Conservation (phyloP, 1,140 invertebrate genomes). For the Pseudoatta argentina region DNA sequence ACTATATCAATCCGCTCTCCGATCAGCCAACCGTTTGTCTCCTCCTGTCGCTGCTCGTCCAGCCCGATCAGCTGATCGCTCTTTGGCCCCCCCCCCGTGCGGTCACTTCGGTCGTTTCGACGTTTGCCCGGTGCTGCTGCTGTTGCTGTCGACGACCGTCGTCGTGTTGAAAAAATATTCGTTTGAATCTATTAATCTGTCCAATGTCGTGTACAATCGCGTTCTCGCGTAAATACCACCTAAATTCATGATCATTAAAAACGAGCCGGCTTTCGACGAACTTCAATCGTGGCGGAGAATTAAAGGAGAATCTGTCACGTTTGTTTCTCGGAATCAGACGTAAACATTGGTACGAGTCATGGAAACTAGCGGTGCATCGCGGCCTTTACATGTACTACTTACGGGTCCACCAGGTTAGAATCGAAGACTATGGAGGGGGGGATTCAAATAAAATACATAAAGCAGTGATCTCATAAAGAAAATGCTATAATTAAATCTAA, state of each 20-base stretch:
- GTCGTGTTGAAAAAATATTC: no score
- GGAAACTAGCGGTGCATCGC: slow-evolving; percentile 59
- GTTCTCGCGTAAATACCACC: background rate
- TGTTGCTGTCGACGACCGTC: background rate
- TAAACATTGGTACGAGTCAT: slow-evolving; percentile 52
- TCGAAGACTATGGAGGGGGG: no score
- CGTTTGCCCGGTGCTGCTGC: background rate
- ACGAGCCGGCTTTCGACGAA: background rate
- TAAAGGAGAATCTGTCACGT: no score
- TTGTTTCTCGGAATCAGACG: slow-evolving; percentile 6
- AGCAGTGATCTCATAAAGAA: background rate
- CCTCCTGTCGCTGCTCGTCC: slow-evolving; percentile 34
- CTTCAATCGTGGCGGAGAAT: background rate
- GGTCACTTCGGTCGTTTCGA: background rate
- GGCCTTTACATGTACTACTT: slow-evolving; percentile 70
- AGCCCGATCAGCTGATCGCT: slow-evolving; percentile 72
- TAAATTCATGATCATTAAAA: background rate
- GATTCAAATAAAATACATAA: slow-evolving; percentile 10
- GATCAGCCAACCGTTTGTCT: slow-evolving; percentile 53
- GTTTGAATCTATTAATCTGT: background rate
- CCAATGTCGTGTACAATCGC: background rate
- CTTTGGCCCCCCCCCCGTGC: slow-evolving; percentile 3
- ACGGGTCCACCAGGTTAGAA: slow-evolving; percentile 75
- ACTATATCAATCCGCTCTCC: slow-evolving; percentile 18
- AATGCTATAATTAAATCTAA: background rate